These are phyloP conservation scores for Dinothrombium tinctorium DNA, from an alignment of 1,140 invertebrate genomes.

Conservation along the genomic window DNA sequence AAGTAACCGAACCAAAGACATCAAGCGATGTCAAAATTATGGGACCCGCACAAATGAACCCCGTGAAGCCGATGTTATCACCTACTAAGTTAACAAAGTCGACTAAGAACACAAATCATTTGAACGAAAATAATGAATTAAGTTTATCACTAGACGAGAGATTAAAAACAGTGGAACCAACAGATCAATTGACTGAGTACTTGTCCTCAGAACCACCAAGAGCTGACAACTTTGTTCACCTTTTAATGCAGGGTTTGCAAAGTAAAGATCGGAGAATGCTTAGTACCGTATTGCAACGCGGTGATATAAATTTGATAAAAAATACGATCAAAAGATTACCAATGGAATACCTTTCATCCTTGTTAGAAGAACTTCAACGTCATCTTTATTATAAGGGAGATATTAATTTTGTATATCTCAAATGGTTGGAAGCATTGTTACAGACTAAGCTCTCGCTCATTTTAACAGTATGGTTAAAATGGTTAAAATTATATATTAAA, in stretches of 20 bases:
- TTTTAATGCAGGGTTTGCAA: slow-evolving; percentile 9
- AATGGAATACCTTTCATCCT: not conserved
- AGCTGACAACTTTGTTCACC: too few species aligned
- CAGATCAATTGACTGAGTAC: too few species aligned
- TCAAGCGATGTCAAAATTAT: too few species aligned
- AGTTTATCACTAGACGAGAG: too few species aligned
- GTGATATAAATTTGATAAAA: not conserved
- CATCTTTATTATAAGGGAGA: not conserved
- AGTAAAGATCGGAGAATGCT: slow-evolving; percentile 9
- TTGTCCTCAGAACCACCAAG: too few species aligned
- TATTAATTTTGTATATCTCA: slow-evolving; percentile 3
- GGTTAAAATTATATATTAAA: not conserved
- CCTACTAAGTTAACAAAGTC: too few species aligned
- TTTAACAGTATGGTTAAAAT: slow-evolving; percentile 1
- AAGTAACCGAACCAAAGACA: too few species aligned
- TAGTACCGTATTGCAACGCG: slow-evolving; percentile 2
- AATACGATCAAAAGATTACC: slow-evolving; percentile 9
- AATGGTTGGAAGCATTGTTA: slow-evolving; percentile 5
- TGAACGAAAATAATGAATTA: too few species aligned
- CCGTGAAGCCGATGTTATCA: too few species aligned
- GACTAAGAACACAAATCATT: too few species aligned
- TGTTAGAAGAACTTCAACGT: slow-evolving; percentile 4
- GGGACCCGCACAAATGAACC: too few species aligned
- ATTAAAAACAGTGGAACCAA: too few species aligned
- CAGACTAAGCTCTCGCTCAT: not conserved